Conservation (phyloP, 2,888 invertebrate species). For the Keiferia lycopersicella region DNA sequence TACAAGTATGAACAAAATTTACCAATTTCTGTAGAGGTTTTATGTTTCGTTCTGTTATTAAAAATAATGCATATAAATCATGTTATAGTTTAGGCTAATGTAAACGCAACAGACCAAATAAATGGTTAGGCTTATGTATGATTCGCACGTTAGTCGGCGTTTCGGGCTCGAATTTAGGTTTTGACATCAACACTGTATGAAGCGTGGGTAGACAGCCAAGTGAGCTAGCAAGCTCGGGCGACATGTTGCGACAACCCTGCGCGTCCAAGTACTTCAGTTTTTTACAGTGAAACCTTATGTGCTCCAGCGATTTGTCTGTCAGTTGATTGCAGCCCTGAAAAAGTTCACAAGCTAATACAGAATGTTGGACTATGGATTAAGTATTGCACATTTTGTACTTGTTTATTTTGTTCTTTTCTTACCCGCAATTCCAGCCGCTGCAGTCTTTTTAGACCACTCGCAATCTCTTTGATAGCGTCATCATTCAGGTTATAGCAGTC, state of each 20-base stretch:
- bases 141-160: slow-evolving; percentile 36
- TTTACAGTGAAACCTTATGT: slow-evolving; percentile 72
- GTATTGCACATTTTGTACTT: background rate
- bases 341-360: background rate
- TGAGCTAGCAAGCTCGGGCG: slow-evolving; percentile 68
- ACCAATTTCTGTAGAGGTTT: slow-evolving; percentile 3
- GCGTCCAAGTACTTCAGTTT: slow-evolving; percentile 82
- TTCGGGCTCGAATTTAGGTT: slow-evolving; percentile 57
- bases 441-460: slow-evolving; percentile 69
- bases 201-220: slow-evolving; percentile 64
- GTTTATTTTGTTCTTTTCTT: slow-evolving; percentile 44
- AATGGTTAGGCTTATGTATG: slow-evolving; percentile 28
- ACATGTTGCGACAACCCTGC: slow-evolving; percentile 76
- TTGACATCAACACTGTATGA: slow-evolving; percentile 73
- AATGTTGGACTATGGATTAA: background rate
- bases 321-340: slow-evolving; percentile 83
- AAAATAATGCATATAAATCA: background rate
- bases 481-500: slow-evolving; percentile 87
- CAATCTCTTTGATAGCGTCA: slow-evolving; percentile 72
- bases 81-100: slow-evolving; percentile 42
- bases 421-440: slow-evolving; percentile 82
- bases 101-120: slow-evolving; percentile 49
- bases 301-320: slow-evolving; percentile 79
- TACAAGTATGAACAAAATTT: background rate
- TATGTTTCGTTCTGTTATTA: background rate